These are phyloP conservation scores for Echiichthys vipera DNA, from an alignment of 2,797 vertebrate genomes.

Conservation along the genomic window DNA sequence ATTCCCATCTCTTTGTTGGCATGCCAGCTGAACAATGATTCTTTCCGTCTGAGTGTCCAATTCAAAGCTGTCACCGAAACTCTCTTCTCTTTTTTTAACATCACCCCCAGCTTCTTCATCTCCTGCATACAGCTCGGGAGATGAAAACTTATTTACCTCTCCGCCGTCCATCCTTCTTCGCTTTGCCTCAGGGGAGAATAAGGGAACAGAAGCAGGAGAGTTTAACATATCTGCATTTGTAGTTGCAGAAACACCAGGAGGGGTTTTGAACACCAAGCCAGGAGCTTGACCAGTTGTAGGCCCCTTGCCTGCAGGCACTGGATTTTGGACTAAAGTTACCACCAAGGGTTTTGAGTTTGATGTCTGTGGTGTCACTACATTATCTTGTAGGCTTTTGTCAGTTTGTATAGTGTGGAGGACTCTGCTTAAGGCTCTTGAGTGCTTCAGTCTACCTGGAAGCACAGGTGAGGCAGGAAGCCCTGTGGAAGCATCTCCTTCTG, in stretches of 20 bases:
- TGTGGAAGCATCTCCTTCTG: constrained; percentile 9
- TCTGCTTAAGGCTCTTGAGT: constrained; percentile 80
- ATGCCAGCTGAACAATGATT: constrained; percentile 86
- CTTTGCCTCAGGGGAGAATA: constrained; percentile 72
- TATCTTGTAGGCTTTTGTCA: constrained; percentile 50
- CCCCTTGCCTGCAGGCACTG: not conserved
- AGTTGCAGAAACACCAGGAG: constrained; percentile 1
- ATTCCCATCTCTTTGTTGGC: constrained; percentile 9
- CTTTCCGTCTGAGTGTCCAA: constrained; percentile 94
- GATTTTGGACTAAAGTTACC: not conserved
- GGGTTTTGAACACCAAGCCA: not conserved
- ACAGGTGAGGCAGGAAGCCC: constrained; percentile 43
- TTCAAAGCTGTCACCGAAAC: constrained; percentile 93
- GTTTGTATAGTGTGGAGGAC: constrained; percentile 82
- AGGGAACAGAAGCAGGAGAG: constrained; percentile 28
- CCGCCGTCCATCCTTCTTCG: constrained; percentile 63
- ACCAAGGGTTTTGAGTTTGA: not conserved
- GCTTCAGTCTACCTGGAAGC: constrained; percentile 53
- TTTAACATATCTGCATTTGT: constrained; percentile 13
- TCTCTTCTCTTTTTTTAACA: constrained; percentile 67
- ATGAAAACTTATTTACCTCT: constrained; percentile 66
- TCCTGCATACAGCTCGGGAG: constrained; percentile 74
- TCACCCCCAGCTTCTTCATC: constrained; percentile 26
- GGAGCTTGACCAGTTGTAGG: not conserved
- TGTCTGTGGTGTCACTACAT: constrained; percentile 12